These are phyloP conservation scores for Laterallus jamaicensis DNA, from an alignment of 2,113 vertebrate species.

Conservation along the genomic window DNA sequence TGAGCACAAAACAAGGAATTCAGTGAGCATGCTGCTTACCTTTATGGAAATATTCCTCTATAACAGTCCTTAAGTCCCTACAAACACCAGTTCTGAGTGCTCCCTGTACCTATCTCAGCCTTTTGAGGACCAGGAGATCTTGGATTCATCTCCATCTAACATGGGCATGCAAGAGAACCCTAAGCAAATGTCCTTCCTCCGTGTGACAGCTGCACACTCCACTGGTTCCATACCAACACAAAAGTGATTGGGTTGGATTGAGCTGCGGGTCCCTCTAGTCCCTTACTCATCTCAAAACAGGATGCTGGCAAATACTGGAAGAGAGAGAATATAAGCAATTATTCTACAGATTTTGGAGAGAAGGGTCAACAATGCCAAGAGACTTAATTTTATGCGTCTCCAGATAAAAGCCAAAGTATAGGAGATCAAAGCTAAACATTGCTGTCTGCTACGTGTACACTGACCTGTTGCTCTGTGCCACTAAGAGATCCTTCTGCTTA, in stretches of 20 bases:
- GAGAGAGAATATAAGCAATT: background rate
- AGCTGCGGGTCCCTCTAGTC: background rate
- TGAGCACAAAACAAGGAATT: background rate
- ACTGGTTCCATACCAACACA: background rate
- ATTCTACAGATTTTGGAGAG: background rate
- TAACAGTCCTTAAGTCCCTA: background rate
- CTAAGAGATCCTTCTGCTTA: background rate
- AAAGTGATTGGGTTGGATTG: background rate
- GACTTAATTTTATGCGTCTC: background rate
- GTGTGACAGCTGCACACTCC: background rate
- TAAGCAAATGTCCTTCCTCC: background rate
- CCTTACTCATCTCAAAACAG: background rate
- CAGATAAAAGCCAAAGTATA: background rate
- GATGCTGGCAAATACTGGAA: background rate
- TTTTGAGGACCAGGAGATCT: background rate
- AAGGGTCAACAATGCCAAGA: background rate
- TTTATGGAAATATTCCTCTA: background rate
- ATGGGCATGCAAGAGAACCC: background rate
- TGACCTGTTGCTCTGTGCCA: constrained; percentile 10
- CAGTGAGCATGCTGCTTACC: background rate
- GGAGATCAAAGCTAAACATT: background rate
- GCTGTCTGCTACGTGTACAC: background rate
- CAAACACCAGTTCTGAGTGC: background rate
- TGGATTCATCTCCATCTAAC: background rate
- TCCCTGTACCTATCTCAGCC: background rate